Percentiles rank a stretch among this genome's conserved stretches.
Evolutionary conservation across 2,888 invertebrate species (phyloP).

Genomic region (Keiferia lycopersicella): DNA sequence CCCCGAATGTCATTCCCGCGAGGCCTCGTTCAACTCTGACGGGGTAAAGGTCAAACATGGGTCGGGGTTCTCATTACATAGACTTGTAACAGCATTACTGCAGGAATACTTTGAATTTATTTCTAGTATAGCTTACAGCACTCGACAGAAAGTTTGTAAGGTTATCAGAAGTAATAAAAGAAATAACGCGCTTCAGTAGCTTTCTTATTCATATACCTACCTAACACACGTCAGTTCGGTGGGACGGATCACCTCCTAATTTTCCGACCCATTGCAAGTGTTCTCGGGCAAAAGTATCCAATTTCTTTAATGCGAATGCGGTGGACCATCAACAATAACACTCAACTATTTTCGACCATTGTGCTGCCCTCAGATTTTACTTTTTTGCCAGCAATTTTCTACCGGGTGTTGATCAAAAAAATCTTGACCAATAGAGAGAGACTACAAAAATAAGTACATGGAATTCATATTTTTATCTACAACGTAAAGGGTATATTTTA

Average conservation of each 20-base stretch:
- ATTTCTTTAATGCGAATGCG: slow-evolving; percentile 68
- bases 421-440: neutral
- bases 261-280: slow-evolving; percentile 73
- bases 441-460: no score
- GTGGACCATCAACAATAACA: slow-evolving; percentile 68
- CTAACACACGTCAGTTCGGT: slow-evolving; percentile 37
- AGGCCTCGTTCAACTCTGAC: slow-evolving; percentile 13
- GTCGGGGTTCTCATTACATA: slow-evolving; percentile 12
- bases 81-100: neutral
- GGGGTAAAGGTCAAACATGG: slow-evolving; percentile 18
- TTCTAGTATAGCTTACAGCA: neutral
- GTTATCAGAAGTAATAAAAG: neutral
- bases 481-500: no score
- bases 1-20: slow-evolving; percentile 13
- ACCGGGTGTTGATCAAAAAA: neutral
- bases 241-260: slow-evolving; percentile 64
- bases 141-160: neutral
- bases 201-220: slow-evolving; percentile 11
- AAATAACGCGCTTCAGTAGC: neutral
- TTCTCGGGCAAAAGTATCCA: slow-evolving; percentile 71
- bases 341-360: slow-evolving; percentile 52
- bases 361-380: neutral
- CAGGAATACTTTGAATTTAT: slow-evolving; percentile 2
- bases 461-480: neutral
- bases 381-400: neutral